A percentile compares a stretch with the other conserved stretches of the same genome.
Evolutionary conservation across 2,113 vertebrate species (phyloP).

Genomic region (Leptosomus discolor): DNA sequence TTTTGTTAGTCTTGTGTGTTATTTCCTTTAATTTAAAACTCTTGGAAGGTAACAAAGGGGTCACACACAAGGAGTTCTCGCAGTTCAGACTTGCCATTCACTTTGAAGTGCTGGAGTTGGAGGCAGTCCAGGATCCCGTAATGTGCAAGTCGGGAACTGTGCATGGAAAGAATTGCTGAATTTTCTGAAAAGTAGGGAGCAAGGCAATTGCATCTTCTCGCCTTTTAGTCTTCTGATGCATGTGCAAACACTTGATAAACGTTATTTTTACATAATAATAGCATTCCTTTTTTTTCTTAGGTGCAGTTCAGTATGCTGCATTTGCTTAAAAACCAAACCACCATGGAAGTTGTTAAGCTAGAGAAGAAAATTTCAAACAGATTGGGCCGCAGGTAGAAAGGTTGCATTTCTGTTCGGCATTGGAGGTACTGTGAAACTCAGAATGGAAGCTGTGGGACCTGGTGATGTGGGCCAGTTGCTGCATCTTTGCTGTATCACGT

Average conservation of each 20-base stretch:
- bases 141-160: not conserved
- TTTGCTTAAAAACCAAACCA: not conserved
- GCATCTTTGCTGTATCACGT: not conserved
- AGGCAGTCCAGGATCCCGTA: not conserved
- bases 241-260: not conserved
- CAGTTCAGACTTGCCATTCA: not conserved
- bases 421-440: not conserved
- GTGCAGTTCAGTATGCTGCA: not conserved
- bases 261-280: not conserved
- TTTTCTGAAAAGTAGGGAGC: not conserved
- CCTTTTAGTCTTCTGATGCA: not conserved
- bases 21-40: constrained; percentile 36
- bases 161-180: not conserved
- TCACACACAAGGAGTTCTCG: not conserved
- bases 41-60: not conserved
- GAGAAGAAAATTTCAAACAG: not conserved
- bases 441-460: not conserved
- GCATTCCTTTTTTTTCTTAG: not conserved
- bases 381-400: not conserved
- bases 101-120: constrained; percentile 32
- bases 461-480: rapidly evolving
- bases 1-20: not conserved
- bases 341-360: not conserved
- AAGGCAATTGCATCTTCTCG: not conserved
- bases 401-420: not conserved